These are phyloP conservation scores for Mythimna pallens DNA, from an alignment of 2,888 invertebrate genomes.

Conservation along the genomic window DNA sequence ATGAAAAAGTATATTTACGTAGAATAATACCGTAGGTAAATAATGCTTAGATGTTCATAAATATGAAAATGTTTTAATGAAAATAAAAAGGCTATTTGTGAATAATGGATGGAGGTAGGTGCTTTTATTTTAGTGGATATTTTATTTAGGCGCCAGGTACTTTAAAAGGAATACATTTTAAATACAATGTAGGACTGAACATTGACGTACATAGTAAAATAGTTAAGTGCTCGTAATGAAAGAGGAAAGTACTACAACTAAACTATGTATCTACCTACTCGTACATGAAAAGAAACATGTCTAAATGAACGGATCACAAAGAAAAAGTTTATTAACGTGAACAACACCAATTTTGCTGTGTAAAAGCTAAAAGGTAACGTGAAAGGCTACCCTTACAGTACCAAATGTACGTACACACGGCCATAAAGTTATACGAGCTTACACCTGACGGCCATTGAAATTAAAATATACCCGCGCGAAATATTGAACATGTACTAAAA, in stretches of 20 bases:
- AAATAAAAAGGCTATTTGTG: constrained; percentile 16
- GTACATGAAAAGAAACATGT: constrained; percentile 41
- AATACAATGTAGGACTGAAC: constrained; percentile 3
- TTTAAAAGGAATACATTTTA: constrained; percentile 7
- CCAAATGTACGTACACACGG: constrained; percentile 58
- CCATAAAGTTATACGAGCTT: constrained; percentile 55
- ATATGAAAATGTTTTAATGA: constrained; percentile 11
- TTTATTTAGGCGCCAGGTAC: not conserved
- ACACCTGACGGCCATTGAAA: constrained; percentile 47
- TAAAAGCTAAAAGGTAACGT: constrained; percentile 65
- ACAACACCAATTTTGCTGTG: constrained; percentile 69
- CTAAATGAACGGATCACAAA: constrained; percentile 64
- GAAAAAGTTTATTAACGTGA: constrained; percentile 70
- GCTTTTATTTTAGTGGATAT: not conserved
- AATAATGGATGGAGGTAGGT: not conserved
- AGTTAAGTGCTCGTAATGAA: constrained; percentile 6
- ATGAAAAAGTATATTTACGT: constrained; percentile 33
- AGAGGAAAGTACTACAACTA: not conserved
- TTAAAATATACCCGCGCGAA: constrained; percentile 49
- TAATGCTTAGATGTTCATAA: constrained; percentile 8
- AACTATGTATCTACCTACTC: constrained; percentile 5
- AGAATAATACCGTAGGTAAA: constrained; percentile 14
- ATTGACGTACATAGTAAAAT: constrained; percentile 14
- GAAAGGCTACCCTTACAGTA: constrained; percentile 45
- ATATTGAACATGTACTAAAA: constrained; percentile 43